Conservation (phyloP, 2,113 vertebrate species). For the Prolemur simus region DNA sequence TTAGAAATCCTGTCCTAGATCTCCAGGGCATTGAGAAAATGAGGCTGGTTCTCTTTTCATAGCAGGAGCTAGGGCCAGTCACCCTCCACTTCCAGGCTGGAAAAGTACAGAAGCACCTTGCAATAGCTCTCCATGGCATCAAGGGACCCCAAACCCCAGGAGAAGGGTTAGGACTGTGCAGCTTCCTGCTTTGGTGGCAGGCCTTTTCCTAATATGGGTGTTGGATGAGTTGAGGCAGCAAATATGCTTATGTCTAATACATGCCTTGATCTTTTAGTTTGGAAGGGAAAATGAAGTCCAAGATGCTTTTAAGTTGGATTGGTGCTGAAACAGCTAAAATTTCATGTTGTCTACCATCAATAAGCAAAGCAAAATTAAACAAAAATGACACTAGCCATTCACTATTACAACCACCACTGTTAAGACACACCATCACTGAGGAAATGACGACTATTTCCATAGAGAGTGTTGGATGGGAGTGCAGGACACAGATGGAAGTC, state of each 20-base stretch:
- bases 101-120: slow-evolving; percentile 64
- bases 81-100: slow-evolving; percentile 59
- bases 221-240: slow-evolving; percentile 40
- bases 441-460: slow-evolving; percentile 58
- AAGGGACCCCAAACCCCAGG: slow-evolving; percentile 10
- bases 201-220: slow-evolving; percentile 29
- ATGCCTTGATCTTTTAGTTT: slow-evolving; percentile 51
- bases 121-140: slow-evolving; percentile 31
- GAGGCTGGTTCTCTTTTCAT: slow-evolving; percentile 69
- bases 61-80: slow-evolving; percentile 55
- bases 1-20: slow-evolving; percentile 62
- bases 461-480: slow-evolving; percentile 64
- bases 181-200: slow-evolving; percentile 47
- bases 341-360: slow-evolving; percentile 48
- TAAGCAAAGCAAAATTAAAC: slow-evolving; percentile 62
- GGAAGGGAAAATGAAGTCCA: slow-evolving; percentile 56
- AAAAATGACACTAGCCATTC: slow-evolving; percentile 56
- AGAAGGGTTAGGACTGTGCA: slow-evolving; percentile 28
- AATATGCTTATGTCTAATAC: slow-evolving; percentile 35
- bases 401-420: slow-evolving; percentile 64
- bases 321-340: slow-evolving; percentile 65
- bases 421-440: slow-evolving; percentile 66
- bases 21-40: slow-evolving; percentile 69
- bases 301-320: slow-evolving; percentile 55
- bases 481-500: slow-evolving; percentile 69